These are phyloP conservation scores for Tineola bisselliella DNA, from an alignment of 2,888 invertebrate species.

Conservation along the genomic window DNA sequence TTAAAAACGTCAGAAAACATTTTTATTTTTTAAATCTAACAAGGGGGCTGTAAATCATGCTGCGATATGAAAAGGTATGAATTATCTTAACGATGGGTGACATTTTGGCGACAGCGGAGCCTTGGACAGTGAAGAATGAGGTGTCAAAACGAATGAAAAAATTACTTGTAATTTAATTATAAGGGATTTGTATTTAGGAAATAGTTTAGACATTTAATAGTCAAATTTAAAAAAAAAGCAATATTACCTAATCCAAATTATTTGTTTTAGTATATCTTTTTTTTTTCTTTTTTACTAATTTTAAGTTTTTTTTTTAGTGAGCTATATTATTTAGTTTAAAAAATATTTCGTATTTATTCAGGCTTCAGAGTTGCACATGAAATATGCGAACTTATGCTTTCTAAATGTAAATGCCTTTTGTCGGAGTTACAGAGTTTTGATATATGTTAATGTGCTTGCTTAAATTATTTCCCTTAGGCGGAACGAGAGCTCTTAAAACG, in stretches of 20 bases:
- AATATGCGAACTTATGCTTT: constrained; percentile 25
- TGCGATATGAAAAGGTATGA: constrained; percentile 16
- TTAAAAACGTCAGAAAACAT: not conserved
- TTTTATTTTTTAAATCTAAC: not conserved
- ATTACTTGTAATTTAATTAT: constrained; percentile 7
- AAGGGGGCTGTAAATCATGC: not conserved
- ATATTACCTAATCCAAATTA: too few species aligned
- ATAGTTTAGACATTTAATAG: too few species aligned
- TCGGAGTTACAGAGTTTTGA: constrained; percentile 18
- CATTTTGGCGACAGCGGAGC: constrained; percentile 14
- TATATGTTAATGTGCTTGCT: constrained; percentile 24
- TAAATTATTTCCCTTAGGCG: constrained; percentile 18
- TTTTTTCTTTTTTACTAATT: too few species aligned
- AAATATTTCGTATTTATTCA: not conserved
- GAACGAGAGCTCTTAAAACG: constrained; percentile 6
- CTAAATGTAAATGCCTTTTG: constrained; percentile 20
- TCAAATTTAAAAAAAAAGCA: too few species aligned
- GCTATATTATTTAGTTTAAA: not conserved
- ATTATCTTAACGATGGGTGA: constrained; percentile 19
- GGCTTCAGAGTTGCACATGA: constrained; percentile 1
- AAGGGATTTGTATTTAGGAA: not conserved
- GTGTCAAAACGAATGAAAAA: not conserved
- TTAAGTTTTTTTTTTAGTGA: too few species aligned
- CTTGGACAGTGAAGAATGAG: constrained; percentile 4
- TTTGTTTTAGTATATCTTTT: too few species aligned